Evolutionary conservation across 2,797 vertebrate genomes (phyloP), one percentile per base, ranked within the genome.

Genomic region (Epinephelus awoara): DNA sequence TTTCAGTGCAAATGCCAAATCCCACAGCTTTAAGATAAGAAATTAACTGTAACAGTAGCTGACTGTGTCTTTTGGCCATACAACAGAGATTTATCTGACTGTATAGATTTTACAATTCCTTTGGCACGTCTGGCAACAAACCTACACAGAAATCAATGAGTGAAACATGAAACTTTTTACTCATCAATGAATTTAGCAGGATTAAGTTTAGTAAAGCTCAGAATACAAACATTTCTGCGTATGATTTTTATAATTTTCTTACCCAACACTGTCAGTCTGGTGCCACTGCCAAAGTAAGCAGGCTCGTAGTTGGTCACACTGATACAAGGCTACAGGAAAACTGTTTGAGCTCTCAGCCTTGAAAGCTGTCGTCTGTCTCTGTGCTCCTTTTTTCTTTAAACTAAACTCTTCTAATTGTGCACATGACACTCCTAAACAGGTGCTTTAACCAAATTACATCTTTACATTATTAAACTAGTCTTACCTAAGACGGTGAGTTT

Each of bases 401-500:
- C 4, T 44, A 2, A 44, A 44, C 11, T 4, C 2, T 13, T 44
- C 58, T 18, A 58, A 51, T 23, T 58, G 19, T 23, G 9, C 6
- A 13, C 29, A 63, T 12, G 42, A n/a, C 52, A 14, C 34, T 49
- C 6, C 0, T 3, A 13, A 29, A 4, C 2, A 46, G 27, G 25
- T 25, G 21, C 59, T 44, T 17, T 1, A 4, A 25, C 42, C 61
- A 46, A 64, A 49, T 50, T 0, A 17, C 29, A 0, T 12, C 0
- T 59, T 68, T 10, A 58, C 19, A 42, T 7, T 17, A 9, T 64
- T 59, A 21, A 15, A 61, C 19, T 51, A n/a, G 19, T 44, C 93
- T 94, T 89, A 96, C 95, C 95, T 50, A 92, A n/a, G 73, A 96
- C 95, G 0, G 92, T 94, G 84, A 96, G 94, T 88, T 89, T 94